Evolutionary conservation across 1,140 invertebrate genomes (phyloP).

Genomic region (Dendroctonus valens): DNA sequence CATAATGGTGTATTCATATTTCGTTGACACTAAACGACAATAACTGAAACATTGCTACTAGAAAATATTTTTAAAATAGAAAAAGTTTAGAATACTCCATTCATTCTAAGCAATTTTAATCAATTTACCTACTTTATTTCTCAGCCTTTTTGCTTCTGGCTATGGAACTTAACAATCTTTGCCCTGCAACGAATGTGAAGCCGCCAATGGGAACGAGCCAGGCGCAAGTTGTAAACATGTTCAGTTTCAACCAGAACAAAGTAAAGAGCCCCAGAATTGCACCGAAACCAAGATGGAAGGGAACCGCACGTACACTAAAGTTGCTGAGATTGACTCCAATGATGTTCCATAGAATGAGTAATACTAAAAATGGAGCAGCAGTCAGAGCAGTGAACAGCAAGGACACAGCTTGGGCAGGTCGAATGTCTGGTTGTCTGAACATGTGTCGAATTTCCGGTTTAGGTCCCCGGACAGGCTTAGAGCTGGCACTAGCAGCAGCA

Average conservation of each 20-base stretch:
- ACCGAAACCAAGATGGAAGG: conserved; percentile 82
- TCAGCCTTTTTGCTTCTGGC: conserved; percentile 51
- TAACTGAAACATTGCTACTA: no score
- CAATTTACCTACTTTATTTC: conserved; percentile 21
- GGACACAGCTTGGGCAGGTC: conserved; percentile 83
- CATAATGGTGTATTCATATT: no score
- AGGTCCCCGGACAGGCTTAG: conserved; percentile 53
- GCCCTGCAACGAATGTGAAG: conserved; percentile 90
- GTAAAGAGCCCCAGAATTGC: conserved; percentile 85
- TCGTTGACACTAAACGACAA: no score
- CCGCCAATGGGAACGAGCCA: conserved; percentile 80
- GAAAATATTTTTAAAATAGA: no score
- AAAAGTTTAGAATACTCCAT: no score
- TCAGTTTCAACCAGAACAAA: conserved; percentile 86
- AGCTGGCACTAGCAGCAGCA: conserved; percentile 42
- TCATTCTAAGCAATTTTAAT: no score
- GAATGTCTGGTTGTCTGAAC: conserved; percentile 89
- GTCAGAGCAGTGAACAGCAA: conserved; percentile 87
- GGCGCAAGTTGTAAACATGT: conserved; percentile 95
- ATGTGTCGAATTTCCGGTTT: conserved; percentile 89
- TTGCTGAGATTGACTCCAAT: conserved; percentile 87
- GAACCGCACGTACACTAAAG: conserved; percentile 76
- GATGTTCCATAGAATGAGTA: conserved; percentile 84
- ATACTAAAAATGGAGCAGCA: conserved; percentile 76
- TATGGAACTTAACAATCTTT: conserved; percentile 77